Evolutionary conservation across 35 echinoderm and acorn worm species (phyloP), one percentile per base, ranked within the genome.

Genomic region (Holothuria glaberrima): DNA sequence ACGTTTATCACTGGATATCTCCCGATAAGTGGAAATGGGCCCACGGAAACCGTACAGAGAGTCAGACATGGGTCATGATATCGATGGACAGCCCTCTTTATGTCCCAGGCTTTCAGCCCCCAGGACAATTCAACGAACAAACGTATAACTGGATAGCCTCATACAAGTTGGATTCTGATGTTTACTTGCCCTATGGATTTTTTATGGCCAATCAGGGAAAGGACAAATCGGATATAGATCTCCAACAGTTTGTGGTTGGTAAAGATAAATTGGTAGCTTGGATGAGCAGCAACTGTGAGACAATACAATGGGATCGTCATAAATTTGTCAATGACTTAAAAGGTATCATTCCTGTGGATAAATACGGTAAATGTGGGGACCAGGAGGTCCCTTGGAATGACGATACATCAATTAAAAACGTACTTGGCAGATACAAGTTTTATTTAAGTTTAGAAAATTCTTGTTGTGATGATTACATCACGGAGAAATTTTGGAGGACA

Each of bases 401-500:
- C 13, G 85, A 87, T 0, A 52, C 34, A 6, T 60, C 60, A 0
- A 71, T 87, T n/a, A 19, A 34, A n/a, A 31, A 64, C 44, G n/a
- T 65, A 16, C 52, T 92, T 14, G n/a, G 33, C 14, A 36, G 35
- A 27, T 92, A 92, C 48, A 92, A 88, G 52, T 92, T 92, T 59
- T 88, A 92, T 56, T 71, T 92, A 17, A 72, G 83, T 57, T 78
- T 88, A 25, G 83, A 86, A 28, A 92, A 92, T 58, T 59, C 83
- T 46, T 86, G 86, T 48, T 92, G 91, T 28, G 54, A 73, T 0
- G 91, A 92, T 48, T 92, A 92, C 32, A 88, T 92, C 60, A 92
- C 91, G 2, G 91, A 92, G 26, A 92, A 92, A 52, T 92, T 92
- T 62, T 92, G 91, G 91, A 88, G 86, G 72, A 72, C 71, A 34